phyloP scores from a whole-genome alignment of 2,113 vertebrate species.

The Anser cygnoides region DNA sequence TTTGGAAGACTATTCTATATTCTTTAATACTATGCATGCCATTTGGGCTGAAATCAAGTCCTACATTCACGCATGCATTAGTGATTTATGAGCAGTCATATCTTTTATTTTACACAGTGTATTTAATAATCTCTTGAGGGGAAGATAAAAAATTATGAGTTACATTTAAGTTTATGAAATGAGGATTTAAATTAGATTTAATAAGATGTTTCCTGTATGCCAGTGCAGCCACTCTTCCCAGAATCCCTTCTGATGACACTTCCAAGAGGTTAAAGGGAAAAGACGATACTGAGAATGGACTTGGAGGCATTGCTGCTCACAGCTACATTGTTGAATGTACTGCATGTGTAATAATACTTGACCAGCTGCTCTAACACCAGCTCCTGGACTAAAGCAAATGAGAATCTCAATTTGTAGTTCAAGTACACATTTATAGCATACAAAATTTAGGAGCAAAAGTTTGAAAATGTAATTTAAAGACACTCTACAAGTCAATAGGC shows the following conservation, averaged over 20 bases:
- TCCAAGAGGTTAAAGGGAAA: slow-evolving; percentile 20
- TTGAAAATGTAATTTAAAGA: neutral
- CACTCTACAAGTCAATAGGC: neutral
- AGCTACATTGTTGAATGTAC: neutral
- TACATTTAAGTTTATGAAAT: neutral
- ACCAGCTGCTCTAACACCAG: neutral
- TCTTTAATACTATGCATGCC: neutral
- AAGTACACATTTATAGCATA: neutral
- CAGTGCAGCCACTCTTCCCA: neutral
- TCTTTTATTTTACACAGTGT: slow-evolving; percentile 12
- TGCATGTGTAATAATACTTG: neutral
- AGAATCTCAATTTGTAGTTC: neutral
- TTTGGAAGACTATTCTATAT: neutral
- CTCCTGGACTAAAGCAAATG: neutral
- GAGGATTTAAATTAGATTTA: slow-evolving; percentile 23
- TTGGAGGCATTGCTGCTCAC: neutral
- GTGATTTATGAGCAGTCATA: neutral
- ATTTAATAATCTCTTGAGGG: neutral
- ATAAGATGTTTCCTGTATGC: neutral
- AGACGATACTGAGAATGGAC: neutral
- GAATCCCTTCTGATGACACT: neutral
- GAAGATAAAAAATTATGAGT: slow-evolving; percentile 1
- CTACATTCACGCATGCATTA: neutral
- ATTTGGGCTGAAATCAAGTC: neutral
- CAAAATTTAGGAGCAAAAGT: neutral